phyloP scores from a whole-genome alignment of 2,888 invertebrate genomes.

The Schrankia costaestrigalis region DNA sequence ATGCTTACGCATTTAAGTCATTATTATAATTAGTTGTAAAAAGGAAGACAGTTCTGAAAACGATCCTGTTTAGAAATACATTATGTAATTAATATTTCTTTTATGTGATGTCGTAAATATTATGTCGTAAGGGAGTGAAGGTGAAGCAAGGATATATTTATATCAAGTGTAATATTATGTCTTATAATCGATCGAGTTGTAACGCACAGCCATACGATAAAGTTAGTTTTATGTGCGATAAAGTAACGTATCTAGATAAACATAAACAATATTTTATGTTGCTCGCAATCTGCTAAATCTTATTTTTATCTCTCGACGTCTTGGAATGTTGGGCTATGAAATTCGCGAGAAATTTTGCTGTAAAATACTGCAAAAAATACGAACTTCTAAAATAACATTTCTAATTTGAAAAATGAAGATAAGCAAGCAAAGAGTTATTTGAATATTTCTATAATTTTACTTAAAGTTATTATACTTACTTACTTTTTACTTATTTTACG shows the following conservation, averaged over 20 bases:
- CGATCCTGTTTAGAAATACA: neutral
- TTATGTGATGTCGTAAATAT: constrained; percentile 17
- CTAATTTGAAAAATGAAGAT: no score
- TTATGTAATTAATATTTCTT: constrained; percentile 22
- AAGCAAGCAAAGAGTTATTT: no score
- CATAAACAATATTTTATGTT: constrained; percentile 76
- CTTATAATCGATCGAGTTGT: constrained; percentile 57
- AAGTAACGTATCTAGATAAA: constrained; percentile 64
- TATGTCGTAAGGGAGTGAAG: constrained; percentile 18
- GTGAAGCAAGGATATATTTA: constrained; percentile 30
- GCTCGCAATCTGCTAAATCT: constrained; percentile 69
- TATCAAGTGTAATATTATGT: constrained; percentile 35
- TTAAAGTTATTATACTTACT: no score
- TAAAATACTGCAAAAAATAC: no score
- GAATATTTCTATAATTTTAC: no score
- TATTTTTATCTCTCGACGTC: constrained; percentile 57
- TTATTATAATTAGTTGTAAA: no score
- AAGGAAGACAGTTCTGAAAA: no score
- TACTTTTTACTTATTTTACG: no score
- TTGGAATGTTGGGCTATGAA: constrained; percentile 22
- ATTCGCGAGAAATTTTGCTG: no score
- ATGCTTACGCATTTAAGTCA: no score
- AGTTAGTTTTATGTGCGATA: constrained; percentile 69
- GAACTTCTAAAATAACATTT: no score
- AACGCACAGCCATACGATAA: constrained; percentile 61